These are phyloP conservation scores for Drosophila koepferae DNA, from an alignment of 2,888 invertebrate genomes.

Conservation along the genomic window DNA sequence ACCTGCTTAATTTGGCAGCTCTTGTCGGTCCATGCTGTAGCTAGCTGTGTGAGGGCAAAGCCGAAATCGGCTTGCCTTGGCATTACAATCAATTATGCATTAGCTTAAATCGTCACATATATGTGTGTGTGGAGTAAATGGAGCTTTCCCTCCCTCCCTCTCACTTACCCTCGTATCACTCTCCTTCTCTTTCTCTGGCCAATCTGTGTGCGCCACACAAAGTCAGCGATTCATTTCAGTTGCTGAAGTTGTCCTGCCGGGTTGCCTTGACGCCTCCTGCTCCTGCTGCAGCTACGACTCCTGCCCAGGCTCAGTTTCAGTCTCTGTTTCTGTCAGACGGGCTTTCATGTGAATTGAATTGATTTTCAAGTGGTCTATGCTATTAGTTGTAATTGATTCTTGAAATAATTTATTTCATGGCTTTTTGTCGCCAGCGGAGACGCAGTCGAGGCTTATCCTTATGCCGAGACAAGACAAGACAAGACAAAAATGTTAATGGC, in stretches of 20 bases:
- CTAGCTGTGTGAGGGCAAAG: constrained; percentile 33
- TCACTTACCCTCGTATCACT: constrained; percentile 2
- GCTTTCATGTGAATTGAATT: constrained; percentile 73
- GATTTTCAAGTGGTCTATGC: constrained; percentile 75
- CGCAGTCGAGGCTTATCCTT: constrained; percentile 23
- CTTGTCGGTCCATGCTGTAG: constrained; percentile 31
- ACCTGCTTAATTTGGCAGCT: constrained; percentile 60
- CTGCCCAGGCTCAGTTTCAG: constrained; percentile 20
- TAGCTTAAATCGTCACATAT: constrained; percentile 70
- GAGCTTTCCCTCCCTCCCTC: constrained; percentile 24
- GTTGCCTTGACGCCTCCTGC: constrained; percentile 13
- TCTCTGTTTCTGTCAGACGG: constrained; percentile 57
- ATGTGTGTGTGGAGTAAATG: constrained; percentile 40
- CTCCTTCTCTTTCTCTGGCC: constrained; percentile 20
- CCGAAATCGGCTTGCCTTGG: constrained; percentile 59
- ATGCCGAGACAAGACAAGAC: constrained; percentile 19
- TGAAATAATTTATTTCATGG: constrained; percentile 75
- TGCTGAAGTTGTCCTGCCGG: constrained; percentile 47
- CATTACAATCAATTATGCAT: constrained; percentile 73
- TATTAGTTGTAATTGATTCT: constrained; percentile 77
- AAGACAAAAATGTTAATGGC: constrained; percentile 46
- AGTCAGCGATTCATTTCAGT: constrained; percentile 43
- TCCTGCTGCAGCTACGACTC: neutral
- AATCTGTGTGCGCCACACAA: constrained; percentile 36
- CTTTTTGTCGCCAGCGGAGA: constrained; percentile 66